Base-by-base conservation (phyloP, 2,113 vertebrate species). In the Anthoscopus minutus region DNA sequence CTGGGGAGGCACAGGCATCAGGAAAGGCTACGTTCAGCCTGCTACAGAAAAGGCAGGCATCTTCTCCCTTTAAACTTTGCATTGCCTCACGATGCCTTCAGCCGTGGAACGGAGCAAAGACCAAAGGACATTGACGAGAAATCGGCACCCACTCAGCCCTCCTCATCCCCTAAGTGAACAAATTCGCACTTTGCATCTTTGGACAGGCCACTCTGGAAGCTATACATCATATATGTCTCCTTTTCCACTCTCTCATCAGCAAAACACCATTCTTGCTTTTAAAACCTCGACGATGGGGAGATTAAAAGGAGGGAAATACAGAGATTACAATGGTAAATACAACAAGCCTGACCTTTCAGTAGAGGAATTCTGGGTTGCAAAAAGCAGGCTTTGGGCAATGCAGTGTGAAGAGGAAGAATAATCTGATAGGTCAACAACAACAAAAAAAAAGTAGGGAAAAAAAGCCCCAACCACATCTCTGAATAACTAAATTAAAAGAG, bases 371-470 rank as follows among this genome's bases (percentile, higher is more conserved):
- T 48, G 44, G 11, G 27, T 7, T 92, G 53, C 19, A 86, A 54
- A 86, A 54, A 73, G 15, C 72, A 73, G 67, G 22, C 54, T 42
- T 25, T 40, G 22, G 38, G 35, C 38, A 92, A 33, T 1, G 3
- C 33, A 74, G n/a, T 24, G 7, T 23, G 17, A 86, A 50, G 42
- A 45, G 10, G 56, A 74, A 93, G 72, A 86, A 70, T 51, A 62
- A 88, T 44, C 35, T 77, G 60, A 48, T 4, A 54, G 10, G 11
- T 57, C 51, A 44, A 44, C 7, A 50, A 33, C n/a, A 33, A 28
- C 28, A 5, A 6, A 31, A 13, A 9, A 5, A 1, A 1, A 4
- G 14, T 5, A 8, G 37, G 1, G 6, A 4, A 7, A 2, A 5
- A 5, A 44, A 30, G 16, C 3, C 7, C 13, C 9, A 78, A 37